phyloP scores from a whole-genome alignment of 2,888 invertebrate species.

The Allophyes oxyacanthae region DNA sequence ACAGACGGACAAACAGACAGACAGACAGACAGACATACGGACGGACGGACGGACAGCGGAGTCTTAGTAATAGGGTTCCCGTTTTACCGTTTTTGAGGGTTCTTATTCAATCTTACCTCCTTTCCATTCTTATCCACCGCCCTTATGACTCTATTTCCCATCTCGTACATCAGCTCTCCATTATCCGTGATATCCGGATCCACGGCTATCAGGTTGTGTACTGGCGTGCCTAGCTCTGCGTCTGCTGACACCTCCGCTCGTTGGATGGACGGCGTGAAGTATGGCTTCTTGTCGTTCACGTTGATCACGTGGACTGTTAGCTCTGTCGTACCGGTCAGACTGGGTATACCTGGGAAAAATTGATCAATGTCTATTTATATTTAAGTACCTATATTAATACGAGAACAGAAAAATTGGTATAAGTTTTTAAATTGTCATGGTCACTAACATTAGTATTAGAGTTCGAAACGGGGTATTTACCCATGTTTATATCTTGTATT shows the following conservation, averaged over 20 bases:
- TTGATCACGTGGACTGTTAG: slow-evolving; percentile 94
- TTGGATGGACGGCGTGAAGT: slow-evolving; percentile 94
- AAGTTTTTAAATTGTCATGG: not conserved
- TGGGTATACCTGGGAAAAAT: slow-evolving; percentile 91
- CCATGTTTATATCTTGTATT: too few relatives aligned
- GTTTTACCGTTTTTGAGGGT: too few relatives aligned
- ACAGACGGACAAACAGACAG: too few relatives aligned
- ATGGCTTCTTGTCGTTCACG: slow-evolving; percentile 96
- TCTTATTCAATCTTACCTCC: slow-evolving; percentile 82
- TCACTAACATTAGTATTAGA: too few relatives aligned
- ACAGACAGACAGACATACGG: too few relatives aligned
- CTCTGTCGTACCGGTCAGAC: slow-evolving; percentile 94
- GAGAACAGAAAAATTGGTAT: not conserved
- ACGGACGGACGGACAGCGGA: too few relatives aligned
- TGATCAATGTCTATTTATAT: too few relatives aligned
- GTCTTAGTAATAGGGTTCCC: too few relatives aligned
- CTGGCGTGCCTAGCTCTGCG: slow-evolving; percentile 91
- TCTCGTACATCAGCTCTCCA: slow-evolving; percentile 91
- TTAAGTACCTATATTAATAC: not conserved
- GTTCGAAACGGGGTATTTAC: too few relatives aligned
- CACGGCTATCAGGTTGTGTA: slow-evolving; percentile 92
- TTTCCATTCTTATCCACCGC: slow-evolving; percentile 96
- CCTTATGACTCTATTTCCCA: slow-evolving; percentile 91
- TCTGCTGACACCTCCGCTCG: slow-evolving; percentile 95
- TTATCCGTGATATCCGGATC: slow-evolving; percentile 94